These are phyloP conservation scores for Scaptomyza pallida DNA, from an alignment of 1,140 invertebrate genomes.

Conservation along the genomic window DNA sequence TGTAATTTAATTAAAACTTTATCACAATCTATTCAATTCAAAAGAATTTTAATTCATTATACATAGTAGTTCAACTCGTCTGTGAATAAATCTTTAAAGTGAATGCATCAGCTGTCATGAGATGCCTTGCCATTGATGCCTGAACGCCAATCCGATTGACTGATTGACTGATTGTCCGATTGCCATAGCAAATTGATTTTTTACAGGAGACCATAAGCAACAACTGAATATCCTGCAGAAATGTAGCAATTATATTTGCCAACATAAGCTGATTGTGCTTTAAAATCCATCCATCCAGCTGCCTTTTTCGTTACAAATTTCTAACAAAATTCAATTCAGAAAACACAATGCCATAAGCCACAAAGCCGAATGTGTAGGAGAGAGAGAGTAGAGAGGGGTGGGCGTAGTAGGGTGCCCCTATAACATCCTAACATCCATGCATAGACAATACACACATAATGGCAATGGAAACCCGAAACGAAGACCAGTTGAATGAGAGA, in stretches of 20 bases:
- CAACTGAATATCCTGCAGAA: not conserved
- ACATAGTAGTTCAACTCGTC: too few relatives aligned
- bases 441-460: slow-evolving; percentile 46
- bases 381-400: not conserved
- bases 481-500: slow-evolving; percentile 55
- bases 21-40: too few relatives aligned
- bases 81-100: too few relatives aligned
- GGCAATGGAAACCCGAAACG: slow-evolving; percentile 33
- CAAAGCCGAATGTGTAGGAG: slow-evolving; percentile 6
- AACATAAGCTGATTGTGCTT: not conserved
- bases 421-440: slow-evolving; percentile 33
- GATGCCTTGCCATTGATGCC: too few relatives aligned
- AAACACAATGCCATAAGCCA: slow-evolving; percentile 13
- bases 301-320: slow-evolving; percentile 25
- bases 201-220: not conserved
- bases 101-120: too few relatives aligned
- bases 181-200: slow-evolving; percentile 9
- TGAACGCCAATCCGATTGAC: slow-evolving; percentile 10
- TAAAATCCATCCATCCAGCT: not conserved
- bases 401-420: not conserved
- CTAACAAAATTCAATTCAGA: slow-evolving; percentile 17
- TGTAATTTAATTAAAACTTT: too few relatives aligned
- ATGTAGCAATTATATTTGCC: slow-evolving; percentile 23
- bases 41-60: too few relatives aligned
- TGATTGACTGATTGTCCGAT: slow-evolving; percentile 9